Conservation (phyloP, 2,113 vertebrate genomes). For the Archilochus colubris region DNA sequence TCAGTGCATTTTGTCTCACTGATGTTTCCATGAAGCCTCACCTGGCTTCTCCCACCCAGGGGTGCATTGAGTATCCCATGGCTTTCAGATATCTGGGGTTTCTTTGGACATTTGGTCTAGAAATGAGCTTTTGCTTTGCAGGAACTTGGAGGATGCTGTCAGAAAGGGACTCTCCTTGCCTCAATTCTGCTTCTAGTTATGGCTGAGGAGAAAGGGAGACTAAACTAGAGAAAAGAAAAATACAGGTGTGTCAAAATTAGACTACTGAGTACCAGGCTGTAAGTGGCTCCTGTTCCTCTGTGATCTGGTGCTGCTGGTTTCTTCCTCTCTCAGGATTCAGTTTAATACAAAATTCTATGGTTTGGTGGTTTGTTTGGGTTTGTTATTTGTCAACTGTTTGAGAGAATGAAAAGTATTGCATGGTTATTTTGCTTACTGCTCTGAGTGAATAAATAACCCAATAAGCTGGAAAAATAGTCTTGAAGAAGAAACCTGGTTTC, state of each 20-base stretch:
- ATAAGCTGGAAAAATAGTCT: neutral
- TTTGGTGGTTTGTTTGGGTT: neutral
- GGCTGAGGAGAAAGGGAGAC: neutral
- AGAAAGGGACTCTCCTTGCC: neutral
- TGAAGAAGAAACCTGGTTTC: neutral
- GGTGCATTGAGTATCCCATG: rapidly evolving
- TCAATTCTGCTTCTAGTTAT: neutral
- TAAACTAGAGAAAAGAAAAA: rapidly evolving
- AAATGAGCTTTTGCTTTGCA: rapidly evolving
- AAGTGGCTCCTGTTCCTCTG: neutral
- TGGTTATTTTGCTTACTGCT: neutral
- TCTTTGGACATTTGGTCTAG: neutral
- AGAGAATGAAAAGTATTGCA: neutral
- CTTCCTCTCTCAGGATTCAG: neutral
- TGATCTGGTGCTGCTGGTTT: neutral
- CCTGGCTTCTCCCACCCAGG: neutral
- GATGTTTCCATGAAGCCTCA: rapidly evolving
- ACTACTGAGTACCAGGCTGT: neutral
- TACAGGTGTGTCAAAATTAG: neutral
- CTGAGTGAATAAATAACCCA: neutral
- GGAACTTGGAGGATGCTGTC: neutral
- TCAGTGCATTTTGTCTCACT: neutral
- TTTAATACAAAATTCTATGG: neutral
- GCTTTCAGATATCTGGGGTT: neutral
- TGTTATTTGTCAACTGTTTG: neutral